Conservation (phyloP, 2,113 vertebrate genomes). For the Hydropotes inermis region DNA sequence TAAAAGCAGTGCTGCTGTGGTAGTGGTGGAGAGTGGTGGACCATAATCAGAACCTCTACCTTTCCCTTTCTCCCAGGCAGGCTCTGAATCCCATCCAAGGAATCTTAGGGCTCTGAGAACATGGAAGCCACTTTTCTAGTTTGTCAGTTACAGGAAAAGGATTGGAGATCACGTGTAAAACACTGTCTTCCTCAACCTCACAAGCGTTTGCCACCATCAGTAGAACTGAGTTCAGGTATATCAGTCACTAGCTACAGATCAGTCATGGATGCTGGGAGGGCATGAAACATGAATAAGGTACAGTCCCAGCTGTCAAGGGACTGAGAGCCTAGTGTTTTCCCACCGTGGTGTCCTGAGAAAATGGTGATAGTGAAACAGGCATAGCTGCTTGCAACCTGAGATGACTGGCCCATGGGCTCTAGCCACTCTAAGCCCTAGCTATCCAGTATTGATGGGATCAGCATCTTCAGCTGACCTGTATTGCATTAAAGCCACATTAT, state of each 20-base stretch:
- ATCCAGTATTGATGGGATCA: background rate
- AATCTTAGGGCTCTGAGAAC: background rate
- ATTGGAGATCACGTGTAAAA: background rate
- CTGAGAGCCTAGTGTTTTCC: background rate
- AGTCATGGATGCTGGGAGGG: background rate
- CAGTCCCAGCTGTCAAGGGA: background rate
- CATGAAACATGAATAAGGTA: background rate
- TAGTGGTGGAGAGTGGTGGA: background rate
- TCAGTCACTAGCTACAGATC: background rate
- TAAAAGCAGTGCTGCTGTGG: background rate
- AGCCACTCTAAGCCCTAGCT: background rate
- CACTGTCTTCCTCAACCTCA: background rate
- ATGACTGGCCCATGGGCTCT: background rate
- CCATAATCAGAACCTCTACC: background rate
- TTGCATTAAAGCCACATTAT: background rate
- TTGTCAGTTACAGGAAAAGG: conserved; percentile 20
- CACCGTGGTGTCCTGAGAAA: background rate
- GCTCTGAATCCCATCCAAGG: background rate
- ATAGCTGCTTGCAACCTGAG: background rate
- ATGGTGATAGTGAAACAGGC: background rate
- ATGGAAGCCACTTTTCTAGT: background rate
- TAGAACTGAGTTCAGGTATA: background rate
- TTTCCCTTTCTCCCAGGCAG: background rate
- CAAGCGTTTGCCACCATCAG: background rate
- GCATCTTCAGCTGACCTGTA: background rate